Percentiles rank a stretch among this genome's conserved stretches.
Evolutionary conservation across 2,113 vertebrate species (phyloP).

Genomic region (Lethenteron reissneri): DNA sequence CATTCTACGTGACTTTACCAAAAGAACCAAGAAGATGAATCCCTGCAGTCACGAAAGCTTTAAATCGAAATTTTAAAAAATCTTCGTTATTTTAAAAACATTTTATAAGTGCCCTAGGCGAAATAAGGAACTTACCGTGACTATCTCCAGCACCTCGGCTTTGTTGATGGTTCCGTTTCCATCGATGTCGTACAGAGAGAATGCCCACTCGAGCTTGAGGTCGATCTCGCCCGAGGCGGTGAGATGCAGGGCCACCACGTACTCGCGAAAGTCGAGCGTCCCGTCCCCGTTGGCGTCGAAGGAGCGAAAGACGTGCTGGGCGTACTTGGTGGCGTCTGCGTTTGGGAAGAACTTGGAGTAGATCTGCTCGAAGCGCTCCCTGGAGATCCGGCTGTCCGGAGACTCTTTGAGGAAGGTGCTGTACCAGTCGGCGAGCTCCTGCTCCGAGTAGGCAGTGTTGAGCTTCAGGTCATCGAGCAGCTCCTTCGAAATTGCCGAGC

Average conservation of each 20-base stretch:
- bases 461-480: conserved; percentile 38
- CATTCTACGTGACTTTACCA: no score
- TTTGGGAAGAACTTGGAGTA: conserved; percentile 45
- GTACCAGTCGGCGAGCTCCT: conserved; percentile 36
- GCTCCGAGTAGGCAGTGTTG: conserved; percentile 35
- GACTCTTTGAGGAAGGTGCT: conserved; percentile 42
- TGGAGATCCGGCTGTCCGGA: conserved; percentile 31
- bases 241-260: no score
- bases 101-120: no score
- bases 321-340: conserved; percentile 31
- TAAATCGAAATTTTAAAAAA: background rate
- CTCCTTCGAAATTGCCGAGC: conserved; percentile 35
- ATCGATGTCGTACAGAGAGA: no score
- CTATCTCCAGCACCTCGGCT: no score
- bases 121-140: no score
- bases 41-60: background rate
- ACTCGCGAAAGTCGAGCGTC: conserved; percentile 35
- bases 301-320: conserved; percentile 38
- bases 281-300: conserved; percentile 44
- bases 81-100: no score
- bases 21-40: no score
- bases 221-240: no score
- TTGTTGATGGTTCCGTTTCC: no score
- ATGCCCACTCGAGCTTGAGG: no score
- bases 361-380: conserved; percentile 37